Base-by-base conservation (phyloP, 2,113 vertebrate species). In the Notothenia coriiceps region DNA sequence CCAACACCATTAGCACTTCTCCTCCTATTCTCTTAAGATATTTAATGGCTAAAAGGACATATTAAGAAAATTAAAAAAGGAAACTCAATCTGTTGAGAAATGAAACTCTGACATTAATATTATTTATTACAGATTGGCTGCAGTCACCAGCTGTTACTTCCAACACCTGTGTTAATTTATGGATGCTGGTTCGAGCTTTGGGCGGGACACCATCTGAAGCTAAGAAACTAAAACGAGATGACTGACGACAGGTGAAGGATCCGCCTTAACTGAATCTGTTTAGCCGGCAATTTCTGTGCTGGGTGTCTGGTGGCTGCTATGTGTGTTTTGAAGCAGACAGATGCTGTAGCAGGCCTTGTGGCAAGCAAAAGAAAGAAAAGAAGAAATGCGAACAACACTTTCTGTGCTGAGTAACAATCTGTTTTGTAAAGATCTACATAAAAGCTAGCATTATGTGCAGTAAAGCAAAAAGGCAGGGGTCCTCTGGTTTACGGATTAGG, bases 141-240 rank as follows among this genome's bases (percentile, higher is more conserved):
- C 52, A n/a, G 64, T 74, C 64, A 18, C 69, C 72, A 54, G 73
- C 68, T 60, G 60, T 20, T 82, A 59, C 61, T 63, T 51, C 47
- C 51, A 73, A 65, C 57, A 67, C 67, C 54, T 83, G 64, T 67
- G 60, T 43, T 61, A 57, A 80, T 74, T 77, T 70, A 77, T 70
- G 64, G 25, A 77, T 63, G 33, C n/a, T 54, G 29, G 47, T 57
- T 76, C 14, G 13, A 50, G 17, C 49, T 74, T 71, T 43, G 63
- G 7, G 54, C 25, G 18, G 20, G 67, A 70, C 59, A 17, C 57
- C 65, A 51, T 85, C 52, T 76, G 50, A 88, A 73, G 55, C 68
- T 56, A 73, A 73, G 70, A 62, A 73, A 64, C 44, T 66, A 74
- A 77, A 75, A 70, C 20, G 9, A 44, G 10, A 64, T 64, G 62